These are phyloP conservation scores for Calyptommatus sinebrachiatus DNA, from an alignment of 2,113 vertebrate genomes.

Conservation along the genomic window DNA sequence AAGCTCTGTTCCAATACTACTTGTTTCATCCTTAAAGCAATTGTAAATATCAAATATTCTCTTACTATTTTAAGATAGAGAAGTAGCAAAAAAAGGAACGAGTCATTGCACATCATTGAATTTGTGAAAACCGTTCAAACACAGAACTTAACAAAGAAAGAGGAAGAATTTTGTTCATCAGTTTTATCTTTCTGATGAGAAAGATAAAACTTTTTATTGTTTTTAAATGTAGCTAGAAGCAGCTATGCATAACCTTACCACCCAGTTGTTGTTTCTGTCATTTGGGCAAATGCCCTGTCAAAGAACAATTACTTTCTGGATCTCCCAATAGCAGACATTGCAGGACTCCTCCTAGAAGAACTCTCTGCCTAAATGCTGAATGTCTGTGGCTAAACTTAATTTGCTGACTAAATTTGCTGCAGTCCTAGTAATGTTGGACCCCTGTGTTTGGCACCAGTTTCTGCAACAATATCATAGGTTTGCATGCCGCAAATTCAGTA, in stretches of 20 bases:
- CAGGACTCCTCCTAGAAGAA: constrained; percentile 5
- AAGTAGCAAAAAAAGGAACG: background rate
- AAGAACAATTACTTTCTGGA: background rate
- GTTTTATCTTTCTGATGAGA: constrained; percentile 39
- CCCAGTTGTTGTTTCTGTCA: background rate
- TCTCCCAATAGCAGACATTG: background rate
- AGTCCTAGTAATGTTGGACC: background rate
- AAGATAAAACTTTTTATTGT: constrained; percentile 20
- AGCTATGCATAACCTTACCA: background rate
- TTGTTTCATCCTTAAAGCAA: constrained; percentile 17
- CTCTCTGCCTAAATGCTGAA: background rate
- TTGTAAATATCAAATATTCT: constrained; percentile 10
- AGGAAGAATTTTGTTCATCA: constrained; percentile 33
- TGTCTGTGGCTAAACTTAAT: accelerated
- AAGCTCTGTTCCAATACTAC: constrained; percentile 9
- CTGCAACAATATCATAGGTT: constrained; percentile 34
- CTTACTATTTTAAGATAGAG: background rate
- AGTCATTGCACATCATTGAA: constrained; percentile 19
- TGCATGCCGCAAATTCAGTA: constrained; percentile 36
- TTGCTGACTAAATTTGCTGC: background rate
- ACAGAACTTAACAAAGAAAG: constrained; percentile 41
- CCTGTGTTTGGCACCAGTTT: constrained; percentile 34
- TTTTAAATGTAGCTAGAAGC: constrained; percentile 29
- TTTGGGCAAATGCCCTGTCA: background rate
- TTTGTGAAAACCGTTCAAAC: constrained; percentile 21